Evolutionary conservation across 2,113 vertebrate species (phyloP).

Genomic region (Actenoides lindsayi): DNA sequence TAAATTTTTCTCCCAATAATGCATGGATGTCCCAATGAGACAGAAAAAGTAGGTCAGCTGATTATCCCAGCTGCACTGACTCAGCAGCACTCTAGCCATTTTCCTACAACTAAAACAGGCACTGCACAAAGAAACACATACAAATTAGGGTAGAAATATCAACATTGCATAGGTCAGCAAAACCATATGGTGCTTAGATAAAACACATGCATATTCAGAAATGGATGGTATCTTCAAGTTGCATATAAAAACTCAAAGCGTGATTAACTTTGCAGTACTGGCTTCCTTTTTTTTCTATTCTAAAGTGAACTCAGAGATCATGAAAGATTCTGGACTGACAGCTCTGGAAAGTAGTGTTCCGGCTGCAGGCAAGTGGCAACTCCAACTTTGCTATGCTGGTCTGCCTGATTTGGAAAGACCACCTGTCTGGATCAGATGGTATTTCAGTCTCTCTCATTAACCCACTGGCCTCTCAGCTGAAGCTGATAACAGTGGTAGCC

Average conservation of each 20-base stretch:
- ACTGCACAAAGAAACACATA: neutral
- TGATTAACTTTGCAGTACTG: neutral
- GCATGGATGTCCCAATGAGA: neutral
- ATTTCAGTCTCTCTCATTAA: neutral
- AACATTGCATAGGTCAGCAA: constrained; percentile 60
- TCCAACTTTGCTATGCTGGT: neutral
- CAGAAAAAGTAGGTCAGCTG: constrained; percentile 61
- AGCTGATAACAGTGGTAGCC: neutral
- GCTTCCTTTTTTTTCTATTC: neutral
- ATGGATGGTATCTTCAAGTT: neutral
- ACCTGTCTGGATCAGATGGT: neutral
- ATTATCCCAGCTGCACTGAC: constrained; percentile 56
- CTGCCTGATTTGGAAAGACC: neutral
- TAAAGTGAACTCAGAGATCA: neutral
- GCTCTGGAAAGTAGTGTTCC: neutral
- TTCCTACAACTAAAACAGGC: constrained; percentile 11
- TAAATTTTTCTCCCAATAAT: constrained; percentile 55
- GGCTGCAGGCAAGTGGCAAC: neutral
- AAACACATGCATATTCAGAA: constrained; percentile 35
- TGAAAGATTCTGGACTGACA: neutral
- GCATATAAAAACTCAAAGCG: neutral
- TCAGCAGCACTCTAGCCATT: constrained; percentile 57
- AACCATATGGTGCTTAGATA: constrained; percentile 45
- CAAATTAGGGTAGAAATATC: constrained; percentile 25
- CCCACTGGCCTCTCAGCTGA: neutral